Percentiles rank a stretch among this genome's conserved stretches.
Evolutionary conservation across 1,140 invertebrate genomes (phyloP).

Genomic region (Pygmarrhopalites habei): DNA sequence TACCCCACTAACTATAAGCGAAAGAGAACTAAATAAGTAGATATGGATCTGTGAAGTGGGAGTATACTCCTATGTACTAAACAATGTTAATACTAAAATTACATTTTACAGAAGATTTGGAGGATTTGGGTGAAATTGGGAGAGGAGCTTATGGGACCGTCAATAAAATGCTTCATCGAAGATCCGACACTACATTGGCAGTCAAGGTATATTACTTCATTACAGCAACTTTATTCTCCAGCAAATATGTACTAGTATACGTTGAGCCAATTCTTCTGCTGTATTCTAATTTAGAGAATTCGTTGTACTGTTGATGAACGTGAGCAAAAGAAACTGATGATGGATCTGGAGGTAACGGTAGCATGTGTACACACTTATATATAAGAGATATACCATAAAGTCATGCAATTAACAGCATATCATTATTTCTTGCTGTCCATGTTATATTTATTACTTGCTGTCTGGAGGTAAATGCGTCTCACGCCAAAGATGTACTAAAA

Average conservation of each 20-base stretch:
- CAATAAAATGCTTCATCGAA: constrained; percentile 88
- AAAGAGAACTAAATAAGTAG: too few species aligned
- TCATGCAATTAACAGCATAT: too few species aligned
- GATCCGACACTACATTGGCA: constrained; percentile 82
- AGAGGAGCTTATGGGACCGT: constrained; percentile 93
- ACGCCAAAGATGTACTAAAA: not conserved
- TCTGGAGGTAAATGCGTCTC: not conserved
- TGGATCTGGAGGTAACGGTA: constrained; percentile 81
- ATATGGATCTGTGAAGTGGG: too few species aligned
- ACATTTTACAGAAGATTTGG: constrained; percentile 64
- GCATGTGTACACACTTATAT: too few species aligned
- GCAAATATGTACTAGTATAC: not conserved
- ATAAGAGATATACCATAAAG: too few species aligned
- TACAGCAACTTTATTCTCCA: not conserved
- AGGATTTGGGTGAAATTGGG: constrained; percentile 67
- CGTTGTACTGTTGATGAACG: constrained; percentile 83
- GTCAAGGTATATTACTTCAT: constrained; percentile 66
- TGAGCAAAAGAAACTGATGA: constrained; percentile 87
- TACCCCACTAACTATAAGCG: too few species aligned
- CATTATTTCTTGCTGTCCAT: too few species aligned
- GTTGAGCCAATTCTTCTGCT: too few species aligned
- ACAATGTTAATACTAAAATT: too few species aligned
- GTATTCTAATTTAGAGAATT: constrained; percentile 85
- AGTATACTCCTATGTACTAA: too few species aligned
- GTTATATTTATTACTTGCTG: constrained; percentile 1